Conservation (phyloP, 2,888 invertebrate species). For the Charanyca ferruginea region DNA sequence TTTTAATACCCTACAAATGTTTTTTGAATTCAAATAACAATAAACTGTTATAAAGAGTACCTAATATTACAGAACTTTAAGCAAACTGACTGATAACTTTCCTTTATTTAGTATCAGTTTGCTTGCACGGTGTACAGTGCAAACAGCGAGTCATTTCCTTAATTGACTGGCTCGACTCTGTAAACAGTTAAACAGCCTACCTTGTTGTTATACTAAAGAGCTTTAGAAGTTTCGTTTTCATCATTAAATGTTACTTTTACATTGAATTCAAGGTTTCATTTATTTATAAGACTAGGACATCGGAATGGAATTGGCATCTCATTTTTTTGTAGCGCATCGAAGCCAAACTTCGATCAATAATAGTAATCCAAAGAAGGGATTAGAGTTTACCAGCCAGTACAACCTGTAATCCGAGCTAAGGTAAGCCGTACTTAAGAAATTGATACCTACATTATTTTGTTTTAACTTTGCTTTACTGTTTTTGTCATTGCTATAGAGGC, state of each 20-base stretch:
- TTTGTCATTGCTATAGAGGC: background rate
- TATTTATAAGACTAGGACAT: background rate
- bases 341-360: too few relatives aligned
- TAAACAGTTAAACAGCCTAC: conserved; percentile 42
- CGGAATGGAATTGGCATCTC: background rate
- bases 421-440: too few relatives aligned
- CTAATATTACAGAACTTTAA: background rate
- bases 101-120: conserved; percentile 36
- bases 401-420: too few relatives aligned
- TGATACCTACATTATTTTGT: too few relatives aligned
- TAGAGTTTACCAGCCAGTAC: too few relatives aligned
- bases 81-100: conserved; percentile 16
- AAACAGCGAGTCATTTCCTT: conserved; percentile 44
- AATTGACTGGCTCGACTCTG: conserved; percentile 46
- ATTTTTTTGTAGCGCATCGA: background rate
- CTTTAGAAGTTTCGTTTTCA: conserved; percentile 18
- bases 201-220: conserved; percentile 32
- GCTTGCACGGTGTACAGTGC: conserved; percentile 22
- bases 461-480: background rate
- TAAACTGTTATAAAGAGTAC: background rate
- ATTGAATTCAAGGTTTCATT: background rate
- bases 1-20: background rate
- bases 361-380: too few relatives aligned
- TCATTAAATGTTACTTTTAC: conserved; percentile 20
- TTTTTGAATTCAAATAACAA: background rate